Evolutionary conservation across 2,797 vertebrate genomes (phyloP), one percentile per base, ranked within the genome.

Genomic region (Harpagifer antarcticus): DNA sequence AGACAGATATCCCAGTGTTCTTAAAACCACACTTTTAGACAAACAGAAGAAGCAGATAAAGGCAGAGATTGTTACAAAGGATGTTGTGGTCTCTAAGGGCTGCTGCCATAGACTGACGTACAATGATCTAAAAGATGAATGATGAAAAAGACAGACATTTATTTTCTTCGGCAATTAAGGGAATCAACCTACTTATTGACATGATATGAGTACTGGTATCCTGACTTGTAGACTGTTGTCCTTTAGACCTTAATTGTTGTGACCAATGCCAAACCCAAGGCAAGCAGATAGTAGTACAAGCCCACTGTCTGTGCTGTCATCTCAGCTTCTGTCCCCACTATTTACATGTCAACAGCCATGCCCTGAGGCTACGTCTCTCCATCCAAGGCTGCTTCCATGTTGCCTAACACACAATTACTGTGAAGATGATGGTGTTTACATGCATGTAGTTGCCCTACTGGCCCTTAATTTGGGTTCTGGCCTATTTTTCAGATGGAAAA

Each of bases 401-500:
- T 78, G 76, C 85, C 86, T 62, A 81, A 85, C 85, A 72, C 76
- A 74, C 89, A 87, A 89, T 92, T 91, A 93, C 83, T 47, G 84
- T 59, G 84, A 90, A 87, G 89, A 92, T 60, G 87, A 83, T 61
- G 87, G 84, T 76, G 83, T 93, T 93, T 91, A 88, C 86, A 64
- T 81, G 73, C 66, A 50, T 57, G 80, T 66, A 43, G 72, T 59
- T 44, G 74, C 82, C 88, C 74, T 73, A 57, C 86, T 82, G 90
- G 82, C 86, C 88, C 84, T 91, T 92, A 91, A 91, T 95, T 94
- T 93, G 88, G 84, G 82, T 81, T 91, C 58, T 90, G 90, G 89
- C 91, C 93, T 93, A 94, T 93, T 92, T 93, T 93, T 88, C 84
- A 86, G 79, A 83, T 78, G 48, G 77, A 78, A 82, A 91, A 95